Evolutionary conservation across 2,888 invertebrate species (phyloP).

Genomic region (Thumatha senex): DNA sequence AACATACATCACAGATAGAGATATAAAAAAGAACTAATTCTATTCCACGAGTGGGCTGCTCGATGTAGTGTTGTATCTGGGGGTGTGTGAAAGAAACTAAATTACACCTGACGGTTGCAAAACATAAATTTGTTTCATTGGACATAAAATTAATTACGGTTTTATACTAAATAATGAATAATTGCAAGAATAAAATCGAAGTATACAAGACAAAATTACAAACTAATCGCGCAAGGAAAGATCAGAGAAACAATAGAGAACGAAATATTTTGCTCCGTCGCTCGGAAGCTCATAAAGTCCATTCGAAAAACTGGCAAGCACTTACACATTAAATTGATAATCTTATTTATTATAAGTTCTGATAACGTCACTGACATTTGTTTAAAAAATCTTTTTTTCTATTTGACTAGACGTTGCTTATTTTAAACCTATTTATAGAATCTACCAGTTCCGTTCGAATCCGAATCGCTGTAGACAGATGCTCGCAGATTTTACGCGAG

Average conservation of each 20-base stretch:
- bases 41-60: constrained; percentile 34
- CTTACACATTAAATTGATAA: constrained; percentile 73
- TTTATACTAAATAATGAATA: constrained; percentile 42
- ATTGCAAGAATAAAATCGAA: constrained; percentile 54
- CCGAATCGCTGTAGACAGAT: constrained; percentile 29
- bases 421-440: constrained; percentile 43
- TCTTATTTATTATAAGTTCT: constrained; percentile 76
- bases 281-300: constrained; percentile 55
- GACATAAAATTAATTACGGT: constrained; percentile 54
- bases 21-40: constrained; percentile 62
- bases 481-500: constrained; percentile 27
- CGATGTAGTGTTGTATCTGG: constrained; percentile 5
- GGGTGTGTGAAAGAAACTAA: constrained; percentile 37
- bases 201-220: constrained; percentile 58
- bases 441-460: constrained; percentile 32
- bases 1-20: constrained; percentile 81
- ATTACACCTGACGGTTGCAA: constrained; percentile 49
- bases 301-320: constrained; percentile 73
- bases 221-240: constrained; percentile 52
- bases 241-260: constrained; percentile 47
- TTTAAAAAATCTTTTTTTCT: constrained; percentile 54
- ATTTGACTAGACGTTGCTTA: constrained; percentile 69
- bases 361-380: constrained; percentile 80
- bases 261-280: constrained; percentile 41
- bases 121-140: constrained; percentile 71